Evolutionary conservation across 2,113 vertebrate genomes (phyloP).

Genomic region (Psittacus erithacus): DNA sequence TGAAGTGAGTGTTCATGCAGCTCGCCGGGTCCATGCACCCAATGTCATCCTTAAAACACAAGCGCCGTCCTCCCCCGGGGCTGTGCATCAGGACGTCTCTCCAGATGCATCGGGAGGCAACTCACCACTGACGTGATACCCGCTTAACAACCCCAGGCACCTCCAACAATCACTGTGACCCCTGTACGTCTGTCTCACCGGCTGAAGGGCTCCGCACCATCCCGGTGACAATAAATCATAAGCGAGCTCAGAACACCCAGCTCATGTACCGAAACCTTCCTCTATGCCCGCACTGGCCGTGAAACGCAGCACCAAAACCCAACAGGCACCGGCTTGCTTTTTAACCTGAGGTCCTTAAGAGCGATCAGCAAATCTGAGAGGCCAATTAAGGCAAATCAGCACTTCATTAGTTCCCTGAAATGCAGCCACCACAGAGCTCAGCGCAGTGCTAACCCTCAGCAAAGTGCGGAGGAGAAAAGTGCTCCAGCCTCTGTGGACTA

Average conservation of each 20-base stretch:
- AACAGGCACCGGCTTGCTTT: not conserved
- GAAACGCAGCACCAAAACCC: not conserved
- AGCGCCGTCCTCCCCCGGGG: not conserved
- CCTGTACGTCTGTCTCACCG: fast-evolving
- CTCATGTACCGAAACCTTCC: fast-evolving
- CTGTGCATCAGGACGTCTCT: not conserved
- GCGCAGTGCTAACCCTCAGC: not conserved
- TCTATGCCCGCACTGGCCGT: fast-evolving
- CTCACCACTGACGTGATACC: not conserved
- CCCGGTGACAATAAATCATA: not conserved
- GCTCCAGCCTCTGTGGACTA: fast-evolving
- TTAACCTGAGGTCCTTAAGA: constrained; percentile 7
- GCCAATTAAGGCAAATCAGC: constrained; percentile 52
- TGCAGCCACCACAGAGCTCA: not conserved
- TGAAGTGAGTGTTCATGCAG: not conserved
- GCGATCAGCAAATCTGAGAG: constrained; percentile 32
- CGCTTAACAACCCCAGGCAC: not conserved
- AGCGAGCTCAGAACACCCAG: not conserved
- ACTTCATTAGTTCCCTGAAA: constrained; percentile 54
- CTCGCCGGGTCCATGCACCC: not conserved
- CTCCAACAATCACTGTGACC: not conserved
- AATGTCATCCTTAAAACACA: not conserved
- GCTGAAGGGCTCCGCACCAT: not conserved
- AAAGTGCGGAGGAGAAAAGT: fast-evolving
- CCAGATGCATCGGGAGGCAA: not conserved